Percentiles rank a stretch among this genome's conserved stretches.
Conservation (phyloP, 1,140 invertebrate species). For the Thaumetopoea pityocampa region DNA sequence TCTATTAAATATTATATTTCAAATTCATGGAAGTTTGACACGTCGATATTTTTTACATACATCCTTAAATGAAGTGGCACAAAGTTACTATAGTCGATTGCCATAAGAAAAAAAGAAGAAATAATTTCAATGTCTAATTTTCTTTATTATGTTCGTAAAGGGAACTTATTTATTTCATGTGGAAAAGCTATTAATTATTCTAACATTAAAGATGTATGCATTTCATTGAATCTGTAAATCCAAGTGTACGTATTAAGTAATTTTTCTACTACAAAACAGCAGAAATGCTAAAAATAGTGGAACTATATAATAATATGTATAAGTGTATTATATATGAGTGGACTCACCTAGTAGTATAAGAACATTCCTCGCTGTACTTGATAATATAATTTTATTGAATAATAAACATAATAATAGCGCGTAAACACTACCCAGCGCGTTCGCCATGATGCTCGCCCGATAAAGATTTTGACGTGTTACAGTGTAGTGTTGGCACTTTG, state of each 20-base stretch:
- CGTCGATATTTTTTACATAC: no score
- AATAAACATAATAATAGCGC: constrained; percentile 32
- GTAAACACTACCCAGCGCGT: constrained; percentile 15
- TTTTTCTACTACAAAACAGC: not conserved
- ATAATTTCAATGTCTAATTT: no score
- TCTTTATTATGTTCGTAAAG: no score
- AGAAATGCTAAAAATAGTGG: constrained; percentile 1
- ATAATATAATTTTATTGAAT: constrained; percentile 37
- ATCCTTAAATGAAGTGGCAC: no score
- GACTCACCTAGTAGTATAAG: constrained; percentile 55
- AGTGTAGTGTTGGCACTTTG: constrained; percentile 31
- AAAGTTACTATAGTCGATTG: no score
- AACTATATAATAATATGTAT: not conserved
- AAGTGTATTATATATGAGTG: not conserved
- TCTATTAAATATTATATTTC: no score
- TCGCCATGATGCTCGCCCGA: constrained; percentile 21
- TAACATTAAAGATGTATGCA: no score
- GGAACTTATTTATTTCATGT: no score
- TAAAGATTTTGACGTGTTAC: constrained; percentile 28
- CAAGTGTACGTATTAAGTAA: not conserved
- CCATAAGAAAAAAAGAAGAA: no score
- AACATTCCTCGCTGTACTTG: constrained; percentile 47
- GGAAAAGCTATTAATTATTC: no score
- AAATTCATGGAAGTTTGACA: no score
- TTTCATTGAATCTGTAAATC: no score